Evolutionary conservation across 2,888 invertebrate genomes (phyloP).

Genomic region (Aporophyla nigra): DNA sequence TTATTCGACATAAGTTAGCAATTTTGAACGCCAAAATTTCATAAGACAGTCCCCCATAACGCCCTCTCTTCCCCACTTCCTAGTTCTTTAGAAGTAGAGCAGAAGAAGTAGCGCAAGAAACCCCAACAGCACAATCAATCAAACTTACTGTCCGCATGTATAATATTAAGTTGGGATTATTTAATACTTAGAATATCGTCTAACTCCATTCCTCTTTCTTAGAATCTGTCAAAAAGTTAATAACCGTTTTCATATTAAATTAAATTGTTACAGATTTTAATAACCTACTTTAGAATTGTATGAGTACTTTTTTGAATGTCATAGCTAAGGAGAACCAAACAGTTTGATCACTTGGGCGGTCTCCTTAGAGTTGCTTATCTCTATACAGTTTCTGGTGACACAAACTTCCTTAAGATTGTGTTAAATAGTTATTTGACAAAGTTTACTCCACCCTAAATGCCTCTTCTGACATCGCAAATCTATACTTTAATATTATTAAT

Average conservation of each 20-base stretch:
- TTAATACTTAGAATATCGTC: background rate
- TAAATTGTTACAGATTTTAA: background rate
- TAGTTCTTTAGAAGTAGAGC: too few relatives aligned
- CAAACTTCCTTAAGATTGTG: background rate
- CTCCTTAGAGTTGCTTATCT: background rate
- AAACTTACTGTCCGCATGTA: too few relatives aligned
- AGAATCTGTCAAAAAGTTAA: background rate
- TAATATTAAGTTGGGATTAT: background rate
- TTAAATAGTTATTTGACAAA: slow-evolving; percentile 6
- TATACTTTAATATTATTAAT: background rate
- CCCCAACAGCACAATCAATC: too few relatives aligned
- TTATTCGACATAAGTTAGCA: too few relatives aligned
- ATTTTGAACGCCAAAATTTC: too few relatives aligned
- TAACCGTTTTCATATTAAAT: background rate
- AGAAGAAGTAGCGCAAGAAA: too few relatives aligned
- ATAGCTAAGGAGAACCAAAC: background rate
- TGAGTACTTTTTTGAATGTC: background rate
- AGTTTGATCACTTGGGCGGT: background rate
- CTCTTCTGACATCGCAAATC: background rate
- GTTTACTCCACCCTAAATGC: background rate
- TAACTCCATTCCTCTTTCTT: background rate
- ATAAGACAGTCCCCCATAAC: too few relatives aligned
- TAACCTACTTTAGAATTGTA: background rate
- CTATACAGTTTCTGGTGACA: background rate
- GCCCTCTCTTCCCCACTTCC: too few relatives aligned